Conservation (phyloP, 2,888 invertebrate genomes). For the Thereva nobilitata region DNA sequence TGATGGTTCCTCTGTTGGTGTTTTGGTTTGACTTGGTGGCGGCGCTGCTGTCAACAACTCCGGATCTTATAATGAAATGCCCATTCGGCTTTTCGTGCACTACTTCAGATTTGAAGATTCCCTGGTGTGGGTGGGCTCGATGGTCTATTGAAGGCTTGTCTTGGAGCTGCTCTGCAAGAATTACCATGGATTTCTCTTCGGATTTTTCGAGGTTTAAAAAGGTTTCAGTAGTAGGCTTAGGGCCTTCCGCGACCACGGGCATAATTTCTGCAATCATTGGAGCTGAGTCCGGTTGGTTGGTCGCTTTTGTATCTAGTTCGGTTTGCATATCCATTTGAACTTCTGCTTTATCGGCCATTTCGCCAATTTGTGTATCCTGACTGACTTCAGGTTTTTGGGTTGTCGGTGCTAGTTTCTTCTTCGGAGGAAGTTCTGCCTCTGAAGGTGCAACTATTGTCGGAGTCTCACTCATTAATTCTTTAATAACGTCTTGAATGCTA, state of each 20-base stretch:
- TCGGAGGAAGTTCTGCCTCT: background rate
- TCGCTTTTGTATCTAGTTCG: background rate
- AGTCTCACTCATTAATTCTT: background rate
- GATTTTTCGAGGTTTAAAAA: too few species aligned
- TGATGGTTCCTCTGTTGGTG: too few species aligned
- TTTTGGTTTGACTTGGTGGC: too few species aligned
- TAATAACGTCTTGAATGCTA: constrained; percentile 1
- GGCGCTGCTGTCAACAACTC: background rate
- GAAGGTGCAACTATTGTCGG: background rate
- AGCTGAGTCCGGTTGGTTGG: background rate
- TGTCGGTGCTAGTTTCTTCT: background rate
- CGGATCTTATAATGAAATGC: constrained; percentile 20
- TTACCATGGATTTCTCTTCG: too few species aligned
- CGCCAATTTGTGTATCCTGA: too few species aligned
- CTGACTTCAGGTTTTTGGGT: too few species aligned
- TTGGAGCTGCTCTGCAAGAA: background rate
- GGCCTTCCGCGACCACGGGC: too few species aligned
- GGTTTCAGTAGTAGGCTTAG: too few species aligned
- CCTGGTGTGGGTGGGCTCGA: background rate
- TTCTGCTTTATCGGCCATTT: too few species aligned
- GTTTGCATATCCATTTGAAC: too few species aligned
- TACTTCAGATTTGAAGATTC: constrained; percentile 13
- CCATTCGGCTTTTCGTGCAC: constrained; percentile 32
- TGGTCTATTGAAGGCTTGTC: background rate
- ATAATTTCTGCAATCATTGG: too few species aligned